These are phyloP conservation scores for Temnothorax ravouxi DNA, from an alignment of 2,888 invertebrate species.

Conservation along the genomic window DNA sequence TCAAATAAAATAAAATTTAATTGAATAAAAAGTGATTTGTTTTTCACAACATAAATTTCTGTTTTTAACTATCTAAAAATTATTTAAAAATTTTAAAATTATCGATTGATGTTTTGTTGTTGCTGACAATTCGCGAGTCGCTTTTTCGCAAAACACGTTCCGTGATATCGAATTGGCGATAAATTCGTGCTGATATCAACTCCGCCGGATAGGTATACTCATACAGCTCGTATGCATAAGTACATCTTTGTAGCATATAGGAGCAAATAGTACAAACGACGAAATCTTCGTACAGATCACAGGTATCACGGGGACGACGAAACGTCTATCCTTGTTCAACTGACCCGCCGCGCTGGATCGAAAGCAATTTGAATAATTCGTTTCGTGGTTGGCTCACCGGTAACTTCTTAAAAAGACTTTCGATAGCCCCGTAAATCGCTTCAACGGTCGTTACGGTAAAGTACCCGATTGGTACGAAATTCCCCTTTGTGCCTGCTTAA, in stretches of 20 bases:
- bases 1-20: not conserved
- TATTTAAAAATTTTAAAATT: not conserved
- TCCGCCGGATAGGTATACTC: not conserved
- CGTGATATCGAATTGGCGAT: not conserved
- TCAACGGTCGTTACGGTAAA: conserved; percentile 28
- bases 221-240: not conserved
- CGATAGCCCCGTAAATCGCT: conserved; percentile 33
- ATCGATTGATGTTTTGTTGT: not conserved
- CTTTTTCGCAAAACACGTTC: not conserved
- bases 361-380: conserved; percentile 49
- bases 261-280: not conserved
- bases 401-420: conserved; percentile 54
- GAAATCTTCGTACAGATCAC: not conserved
- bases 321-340: not conserved
- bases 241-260: not conserved
- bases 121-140: not conserved
- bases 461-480: conserved; percentile 29
- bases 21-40: not conserved
- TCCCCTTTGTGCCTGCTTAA: conserved; percentile 19
- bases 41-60: not conserved
- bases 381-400: conserved; percentile 15
- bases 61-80: not conserved
- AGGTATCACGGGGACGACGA: not conserved
- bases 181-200: not conserved
- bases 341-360: conserved; percentile 11